A percentile compares a stretch with the other conserved stretches of the same genome.
These are phyloP conservation scores for Agonum fuliginosum DNA, from an alignment of 2,888 invertebrate genomes.

Conservation along the genomic window DNA sequence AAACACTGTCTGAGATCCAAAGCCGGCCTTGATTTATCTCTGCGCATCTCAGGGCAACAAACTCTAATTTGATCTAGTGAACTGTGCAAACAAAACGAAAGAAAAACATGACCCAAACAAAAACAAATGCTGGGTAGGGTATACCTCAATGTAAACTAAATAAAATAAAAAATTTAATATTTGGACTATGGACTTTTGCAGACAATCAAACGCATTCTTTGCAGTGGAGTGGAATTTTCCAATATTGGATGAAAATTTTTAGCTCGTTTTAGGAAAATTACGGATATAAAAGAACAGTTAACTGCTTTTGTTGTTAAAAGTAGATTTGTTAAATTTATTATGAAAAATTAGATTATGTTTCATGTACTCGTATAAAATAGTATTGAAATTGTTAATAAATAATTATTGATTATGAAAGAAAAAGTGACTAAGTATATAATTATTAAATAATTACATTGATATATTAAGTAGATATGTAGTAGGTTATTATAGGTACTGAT, in stretches of 20 bases:
- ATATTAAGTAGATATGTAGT: too few relatives aligned
- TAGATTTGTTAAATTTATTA: too few relatives aligned
- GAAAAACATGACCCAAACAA: conserved; percentile 6
- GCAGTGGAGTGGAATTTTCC: background rate
- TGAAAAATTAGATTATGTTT: too few relatives aligned
- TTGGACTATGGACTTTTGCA: conserved; percentile 21
- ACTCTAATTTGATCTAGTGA: conserved; percentile 24
- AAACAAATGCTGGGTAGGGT: conserved; percentile 4
- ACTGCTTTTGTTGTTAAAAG: too few relatives aligned
- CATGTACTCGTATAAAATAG: too few relatives aligned
- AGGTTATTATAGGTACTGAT: too few relatives aligned
- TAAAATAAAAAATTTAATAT: conserved; percentile 26
- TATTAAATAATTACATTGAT: too few relatives aligned
- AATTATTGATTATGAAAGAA: too few relatives aligned
- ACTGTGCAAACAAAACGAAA: conserved; percentile 3
- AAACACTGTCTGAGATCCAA: conserved; percentile 16
- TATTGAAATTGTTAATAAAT: too few relatives aligned
- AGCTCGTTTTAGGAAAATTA: too few relatives aligned
- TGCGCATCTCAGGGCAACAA: background rate
- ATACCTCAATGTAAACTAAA: background rate
- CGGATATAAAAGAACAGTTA: too few relatives aligned
- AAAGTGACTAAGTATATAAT: too few relatives aligned
- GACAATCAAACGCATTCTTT: background rate
- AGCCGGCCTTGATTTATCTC: conserved; percentile 24
- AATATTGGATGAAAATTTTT: background rate